Percentiles rank a stretch among this genome's conserved stretches.
Evolutionary conservation across 1,140 invertebrate species (phyloP).

Genomic region (Luehdorfia chinensis): DNA sequence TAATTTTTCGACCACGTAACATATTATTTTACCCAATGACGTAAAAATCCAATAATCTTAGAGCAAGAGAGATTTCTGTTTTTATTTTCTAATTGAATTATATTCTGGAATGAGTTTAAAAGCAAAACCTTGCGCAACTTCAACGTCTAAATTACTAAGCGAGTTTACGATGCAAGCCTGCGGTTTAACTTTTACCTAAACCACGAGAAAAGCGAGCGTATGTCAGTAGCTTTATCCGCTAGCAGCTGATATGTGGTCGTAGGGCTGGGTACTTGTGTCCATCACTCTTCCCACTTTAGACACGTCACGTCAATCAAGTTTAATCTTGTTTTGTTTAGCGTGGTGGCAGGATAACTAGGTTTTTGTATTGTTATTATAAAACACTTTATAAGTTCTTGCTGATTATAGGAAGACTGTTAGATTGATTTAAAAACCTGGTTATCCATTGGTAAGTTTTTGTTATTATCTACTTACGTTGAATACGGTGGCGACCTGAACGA

Average conservation of each 20-base stretch:
- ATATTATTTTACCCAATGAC: no score
- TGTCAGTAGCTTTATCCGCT: constrained; percentile 49
- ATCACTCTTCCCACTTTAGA: constrained; percentile 6
- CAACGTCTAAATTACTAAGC: constrained; percentile 30
- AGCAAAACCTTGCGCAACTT: constrained; percentile 19
- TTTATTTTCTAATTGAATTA: no score
- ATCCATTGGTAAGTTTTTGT: no score
- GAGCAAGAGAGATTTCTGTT: no score
- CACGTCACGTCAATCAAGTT: neutral
- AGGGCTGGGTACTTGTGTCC: neutral
- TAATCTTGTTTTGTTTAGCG: neutral
- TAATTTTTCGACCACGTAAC: no score
- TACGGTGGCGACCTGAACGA: no score
- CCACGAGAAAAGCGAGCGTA: constrained; percentile 39
- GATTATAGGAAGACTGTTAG: constrained; percentile 5
- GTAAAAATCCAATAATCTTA: no score
- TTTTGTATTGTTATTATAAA: constrained; percentile 11
- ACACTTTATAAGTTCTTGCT: constrained; percentile 8
- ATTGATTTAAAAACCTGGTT: neutral
- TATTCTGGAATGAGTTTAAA: constrained; percentile 18
- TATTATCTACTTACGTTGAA: no score
- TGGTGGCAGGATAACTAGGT: constrained; percentile 8
- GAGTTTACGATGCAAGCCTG: constrained; percentile 37
- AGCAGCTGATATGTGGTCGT: constrained; percentile 49
- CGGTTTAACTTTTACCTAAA: constrained; percentile 48